Evolutionary conservation across 2,888 invertebrate species (phyloP), one percentile per base, ranked within the genome.

Genomic region (Zaprionus obscuricornis): DNA sequence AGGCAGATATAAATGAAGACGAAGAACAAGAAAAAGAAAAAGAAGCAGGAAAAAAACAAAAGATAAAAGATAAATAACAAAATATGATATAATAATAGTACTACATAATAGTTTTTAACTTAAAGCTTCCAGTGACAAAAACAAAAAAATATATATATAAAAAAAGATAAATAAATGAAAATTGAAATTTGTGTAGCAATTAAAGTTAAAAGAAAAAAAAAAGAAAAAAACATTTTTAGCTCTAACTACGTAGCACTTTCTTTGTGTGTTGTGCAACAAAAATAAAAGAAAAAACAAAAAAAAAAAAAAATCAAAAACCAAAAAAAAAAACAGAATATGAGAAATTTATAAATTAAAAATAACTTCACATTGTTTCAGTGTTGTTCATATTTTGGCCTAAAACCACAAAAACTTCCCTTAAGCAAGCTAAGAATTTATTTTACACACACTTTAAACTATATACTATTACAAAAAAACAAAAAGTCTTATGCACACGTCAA

Each of bases 71-170:
- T 33, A 7, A 22, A 52, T 40, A 40, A 59, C 43, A 66, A 68
- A 39, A 64, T 55, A 47, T 60, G 55, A 55, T 60, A 43, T 54
- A 70, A 24, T 52, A 58, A 55, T 46, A 58, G 56, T 45, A 57
- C 57, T 43, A 66, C 45, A 76, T 66, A 65, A 56, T 79, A 79
- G 85, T 69, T 85, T 85, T 83, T 72, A 68, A 83, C 51, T 66
- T 77, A 56, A 75, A 86, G 85, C 86, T 86, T 85, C 86, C 86
- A 82, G 86, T 81, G 86, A 84, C 86, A 76, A 56, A 67, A 70
- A 68, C 24, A 36, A 60, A n/a, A 7, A 24, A 20, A 55, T 51
- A 54, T 29, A 65, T 49, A 34, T 36, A 64, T 49, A 54, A 54
- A 56, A 76, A 59, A 34, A 37, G 24, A 33, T 40, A 55, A 26